Base-by-base conservation (phyloP, 2,888 invertebrate genomes). In the Caenorhabditis drosophilae region DNA sequence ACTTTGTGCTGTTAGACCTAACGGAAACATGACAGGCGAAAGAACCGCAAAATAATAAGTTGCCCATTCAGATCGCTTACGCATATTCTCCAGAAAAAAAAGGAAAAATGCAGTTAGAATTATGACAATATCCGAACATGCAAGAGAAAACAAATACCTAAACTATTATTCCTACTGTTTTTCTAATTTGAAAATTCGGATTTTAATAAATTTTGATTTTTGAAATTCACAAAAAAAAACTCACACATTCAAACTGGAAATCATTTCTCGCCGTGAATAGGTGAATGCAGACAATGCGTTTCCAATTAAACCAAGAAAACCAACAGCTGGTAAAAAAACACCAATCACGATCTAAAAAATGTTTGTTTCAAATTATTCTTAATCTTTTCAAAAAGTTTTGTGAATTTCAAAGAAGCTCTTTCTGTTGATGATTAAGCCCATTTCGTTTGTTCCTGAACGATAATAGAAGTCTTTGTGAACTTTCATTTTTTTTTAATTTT, bases 51-150 rank as follows among this genome's bases (percentile, higher is more conserved):
- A 80, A 26, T 70, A 75, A 16, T 75, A 72, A 20, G 77, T 74
- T 1, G 74, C 77, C 42, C 68, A 60, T 47, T 69, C 63, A 9
- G 69, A 70, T 27, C 80, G 54, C 49, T 78, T 77, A 18, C 80
- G 44, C 79, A 80, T 78, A 38, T 71, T 77, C 54, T 80, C 80
- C 35, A 80, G 51, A 44, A 79, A 79, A 48, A 80, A 80, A 11
- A 80, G 70, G 50, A 83, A 81, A 56, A 79, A 78, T 0, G 80
- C 73, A 2, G 80, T 79, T 25, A 76, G 53, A 23, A 82, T 80
- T 22, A 81, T 78, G 7, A 71, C 46, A 22, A 70, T 71, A 40
- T 75, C 75, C 3, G 76, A 76, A 38, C 73, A 72, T 12, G 80
- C 82, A 46, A 82, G 57, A 1, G 81, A 79, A 42, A 75, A 77